Base-by-base conservation (phyloP, 2,888 invertebrate species). In the Neoaliturus tenellus region DNA sequence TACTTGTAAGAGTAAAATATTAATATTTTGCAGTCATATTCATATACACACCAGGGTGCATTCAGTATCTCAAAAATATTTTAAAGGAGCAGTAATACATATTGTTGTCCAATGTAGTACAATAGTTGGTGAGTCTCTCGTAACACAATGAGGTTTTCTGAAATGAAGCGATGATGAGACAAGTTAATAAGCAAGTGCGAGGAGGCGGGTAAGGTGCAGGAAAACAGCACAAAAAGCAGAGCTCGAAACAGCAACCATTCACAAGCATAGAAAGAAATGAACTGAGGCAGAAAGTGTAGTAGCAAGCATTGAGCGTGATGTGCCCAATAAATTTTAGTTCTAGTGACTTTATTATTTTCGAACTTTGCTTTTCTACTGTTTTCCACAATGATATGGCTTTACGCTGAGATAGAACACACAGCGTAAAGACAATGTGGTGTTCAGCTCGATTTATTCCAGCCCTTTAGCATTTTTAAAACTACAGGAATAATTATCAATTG, bases 241-340 rank as follows among this genome's bases (percentile, higher is more conserved):
- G 85, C 85, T 84, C 85, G 85, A 85, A 85, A 81, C 80, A 69
- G 83, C 84, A 81, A 75, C 78, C 85, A 83, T 85, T 85, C 82
- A 83, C 83, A 84, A 85, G 85, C 85, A 85, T 25, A 83, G 55
- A 80, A 85, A 82, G 81, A 80, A 85, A 83, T 80, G 51, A 83
- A 67, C 75, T 81, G 67, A 81, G 44, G 73, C 58, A 83, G 41
- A 80, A 55, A 62, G 73, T 51, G 25, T 69, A 67, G 82, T 4
- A 80, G 81, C 81, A 73, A 55, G 78, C 78, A 85, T 86, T 85
- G 85, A 86, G 86, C 86, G 85, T 35, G 55, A 85, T 88, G 90
- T 90, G 90, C 91, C 91, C 91, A 91, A 91, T 90, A 91, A 90
- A 88, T 86, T n/a, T 87, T 86, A 88, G 88, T 89, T 87, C 86